A percentile compares a stretch with the other conserved stretches of the same genome.
phyloP scores from a whole-genome alignment of 2,113 vertebrate genomes.

The Chaenocephalus aceratus region DNA sequence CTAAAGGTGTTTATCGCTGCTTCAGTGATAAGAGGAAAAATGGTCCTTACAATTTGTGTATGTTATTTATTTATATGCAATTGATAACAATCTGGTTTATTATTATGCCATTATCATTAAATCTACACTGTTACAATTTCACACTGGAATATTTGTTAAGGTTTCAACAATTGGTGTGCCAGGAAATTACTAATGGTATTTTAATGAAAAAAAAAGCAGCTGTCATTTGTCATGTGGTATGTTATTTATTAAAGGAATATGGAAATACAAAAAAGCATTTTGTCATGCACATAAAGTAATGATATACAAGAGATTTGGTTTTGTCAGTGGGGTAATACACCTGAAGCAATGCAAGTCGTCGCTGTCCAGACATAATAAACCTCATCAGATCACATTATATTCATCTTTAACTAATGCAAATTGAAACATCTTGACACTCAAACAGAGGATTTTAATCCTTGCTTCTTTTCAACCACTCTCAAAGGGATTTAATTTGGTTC shows the following conservation, averaged over 20 bases:
- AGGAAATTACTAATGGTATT: conserved; percentile 14
- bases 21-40: conserved; percentile 11
- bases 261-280: background rate
- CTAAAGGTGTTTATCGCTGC: conserved; percentile 51
- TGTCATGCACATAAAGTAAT: background rate
- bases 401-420: conserved; percentile 41
- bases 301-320: background rate
- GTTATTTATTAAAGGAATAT: background rate
- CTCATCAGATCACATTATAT: conserved; percentile 42
- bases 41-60: background rate
- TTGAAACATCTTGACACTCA: conserved; percentile 57
- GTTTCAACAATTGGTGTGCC: background rate
- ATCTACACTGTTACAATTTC: conserved; percentile 12
- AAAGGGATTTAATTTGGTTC: conserved; percentile 73
- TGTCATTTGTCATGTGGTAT: background rate
- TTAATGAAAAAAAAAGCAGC: conserved; percentile 19
- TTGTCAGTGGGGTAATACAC: background rate
- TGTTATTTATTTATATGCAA: conserved; percentile 24
- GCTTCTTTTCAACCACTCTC: conserved; percentile 49
- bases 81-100: background rate
- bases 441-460: conserved; percentile 54
- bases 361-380: conserved; percentile 24
- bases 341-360: background rate
- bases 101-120: conserved; percentile 30
- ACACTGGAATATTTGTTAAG: background rate